Percentiles rank a stretch among this genome's conserved stretches.
Conservation (phyloP, 1,140 invertebrate genomes). For the Bradysia coprophila region DNA sequence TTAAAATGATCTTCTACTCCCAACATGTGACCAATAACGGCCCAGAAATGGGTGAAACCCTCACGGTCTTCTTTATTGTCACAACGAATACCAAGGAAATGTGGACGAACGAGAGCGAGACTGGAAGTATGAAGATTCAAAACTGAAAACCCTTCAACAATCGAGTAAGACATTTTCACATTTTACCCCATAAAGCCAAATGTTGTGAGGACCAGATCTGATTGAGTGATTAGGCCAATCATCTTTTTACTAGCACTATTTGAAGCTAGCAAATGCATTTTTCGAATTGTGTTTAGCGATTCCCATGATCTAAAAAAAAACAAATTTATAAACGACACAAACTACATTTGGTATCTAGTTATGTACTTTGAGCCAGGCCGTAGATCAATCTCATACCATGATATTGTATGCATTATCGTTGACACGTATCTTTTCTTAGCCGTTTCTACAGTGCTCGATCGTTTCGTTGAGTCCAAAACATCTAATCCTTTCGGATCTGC, state of each 20-base stretch:
- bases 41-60: slow-evolving; percentile 60
- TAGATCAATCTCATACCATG: slow-evolving; percentile 50
- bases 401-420: slow-evolving; percentile 40
- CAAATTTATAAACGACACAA: background rate
- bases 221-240: slow-evolving; percentile 36
- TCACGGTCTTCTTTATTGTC: slow-evolving; percentile 34
- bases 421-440: slow-evolving; percentile 52
- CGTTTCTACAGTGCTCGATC: slow-evolving; percentile 32
- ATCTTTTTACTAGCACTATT: slow-evolving; percentile 20
- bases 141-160: too few species aligned
- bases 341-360: background rate
- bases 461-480: slow-evolving; percentile 35
- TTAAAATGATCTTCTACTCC: slow-evolving; percentile 42
- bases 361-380: slow-evolving; percentile 30
- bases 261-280: slow-evolving; percentile 35
- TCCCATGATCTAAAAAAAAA: slow-evolving; percentile 27
- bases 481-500: slow-evolving; percentile 33
- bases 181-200: slow-evolving; percentile 58
- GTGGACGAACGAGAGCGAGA: slow-evolving; percentile 37
- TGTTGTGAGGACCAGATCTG: slow-evolving; percentile 59
- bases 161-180: too few species aligned
- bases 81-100: slow-evolving; percentile 35
- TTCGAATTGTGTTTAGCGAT: slow-evolving; percentile 39
- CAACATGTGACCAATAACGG: slow-evolving; percentile 50
- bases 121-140: background rate